Conservation (phyloP, 2,888 invertebrate genomes). For the Tinea pellionella region DNA sequence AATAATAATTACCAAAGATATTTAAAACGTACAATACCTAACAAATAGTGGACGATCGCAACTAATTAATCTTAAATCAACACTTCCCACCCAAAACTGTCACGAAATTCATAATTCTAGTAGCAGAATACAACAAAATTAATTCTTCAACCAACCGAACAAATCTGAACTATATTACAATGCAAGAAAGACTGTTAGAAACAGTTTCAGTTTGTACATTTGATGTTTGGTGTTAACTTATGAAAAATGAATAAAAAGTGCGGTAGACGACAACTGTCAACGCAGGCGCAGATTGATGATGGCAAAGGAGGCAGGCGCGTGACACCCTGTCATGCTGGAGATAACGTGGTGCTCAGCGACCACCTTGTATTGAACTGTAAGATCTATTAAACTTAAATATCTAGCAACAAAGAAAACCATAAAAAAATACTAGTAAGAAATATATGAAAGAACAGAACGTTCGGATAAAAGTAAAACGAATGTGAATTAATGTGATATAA, state of each 20-base stretch:
- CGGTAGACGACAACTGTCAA: constrained; percentile 23
- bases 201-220: background rate
- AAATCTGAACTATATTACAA: background rate
- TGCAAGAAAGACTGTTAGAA: background rate
- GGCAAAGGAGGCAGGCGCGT: constrained; percentile 26
- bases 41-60: background rate
- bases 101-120: background rate
- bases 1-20: background rate
- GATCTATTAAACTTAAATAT: background rate
- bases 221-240: constrained; percentile 14
- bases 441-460: background rate
- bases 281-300: constrained; percentile 43
- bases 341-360: background rate
- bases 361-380: background rate
- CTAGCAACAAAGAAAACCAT: background rate
- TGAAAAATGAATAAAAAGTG: constrained; percentile 36
- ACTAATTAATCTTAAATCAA: constrained; percentile 7
- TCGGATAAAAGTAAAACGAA: background rate
- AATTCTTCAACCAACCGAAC: background rate
- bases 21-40: background rate
- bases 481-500: background rate
- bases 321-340: background rate
- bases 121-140: background rate
- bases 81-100: constrained; percentile 9
- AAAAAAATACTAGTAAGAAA: background rate